Conservation (phyloP, 2,113 vertebrate species). For the Bettongia penicillata region DNA sequence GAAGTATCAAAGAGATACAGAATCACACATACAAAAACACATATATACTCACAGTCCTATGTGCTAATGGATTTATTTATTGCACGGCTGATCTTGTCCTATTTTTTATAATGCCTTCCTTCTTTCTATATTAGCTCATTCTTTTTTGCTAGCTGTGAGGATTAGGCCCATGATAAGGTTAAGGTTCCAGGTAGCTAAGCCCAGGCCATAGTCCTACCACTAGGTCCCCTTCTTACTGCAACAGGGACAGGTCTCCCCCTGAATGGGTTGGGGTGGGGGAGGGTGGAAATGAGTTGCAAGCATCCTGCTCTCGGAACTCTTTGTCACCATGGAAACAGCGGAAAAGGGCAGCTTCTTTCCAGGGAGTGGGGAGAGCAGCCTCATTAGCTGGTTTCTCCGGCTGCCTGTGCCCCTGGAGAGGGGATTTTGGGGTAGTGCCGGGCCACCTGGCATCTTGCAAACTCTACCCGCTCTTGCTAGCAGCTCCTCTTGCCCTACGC, state of each 20-base stretch:
- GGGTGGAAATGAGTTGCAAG: slow-evolving; percentile 44
- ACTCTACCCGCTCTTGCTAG: not conserved
- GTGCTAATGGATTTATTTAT: slow-evolving; percentile 3
- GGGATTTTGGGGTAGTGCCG: not conserved
- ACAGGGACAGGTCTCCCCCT: slow-evolving; percentile 46
- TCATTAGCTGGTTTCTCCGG: slow-evolving; percentile 55
- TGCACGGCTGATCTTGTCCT: slow-evolving; percentile 22
- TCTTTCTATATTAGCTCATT: not conserved
- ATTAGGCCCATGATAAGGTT: not conserved
- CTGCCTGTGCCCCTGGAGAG: slow-evolving; percentile 27
- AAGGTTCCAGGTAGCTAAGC: not conserved
- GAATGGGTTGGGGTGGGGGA: slow-evolving; percentile 62
- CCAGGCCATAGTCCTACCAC: not conserved
- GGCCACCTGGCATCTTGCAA: not conserved
- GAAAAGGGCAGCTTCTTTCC: slow-evolving; percentile 72
- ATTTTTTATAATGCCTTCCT: slow-evolving; percentile 5
- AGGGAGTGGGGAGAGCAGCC: slow-evolving; percentile 64
- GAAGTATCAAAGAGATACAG: not conserved
- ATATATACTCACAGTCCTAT: not conserved
- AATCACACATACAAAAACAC: not conserved
- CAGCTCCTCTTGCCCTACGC: not conserved
- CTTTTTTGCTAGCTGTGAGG: slow-evolving; percentile 14
- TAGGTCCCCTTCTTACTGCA: slow-evolving; percentile 34
- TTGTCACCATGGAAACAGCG: slow-evolving; percentile 86
- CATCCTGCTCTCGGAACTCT: slow-evolving; percentile 71